phyloP scores from a whole-genome alignment of 35 echinoderm and acorn worm genomes.

The Lytechinus pictus region DNA sequence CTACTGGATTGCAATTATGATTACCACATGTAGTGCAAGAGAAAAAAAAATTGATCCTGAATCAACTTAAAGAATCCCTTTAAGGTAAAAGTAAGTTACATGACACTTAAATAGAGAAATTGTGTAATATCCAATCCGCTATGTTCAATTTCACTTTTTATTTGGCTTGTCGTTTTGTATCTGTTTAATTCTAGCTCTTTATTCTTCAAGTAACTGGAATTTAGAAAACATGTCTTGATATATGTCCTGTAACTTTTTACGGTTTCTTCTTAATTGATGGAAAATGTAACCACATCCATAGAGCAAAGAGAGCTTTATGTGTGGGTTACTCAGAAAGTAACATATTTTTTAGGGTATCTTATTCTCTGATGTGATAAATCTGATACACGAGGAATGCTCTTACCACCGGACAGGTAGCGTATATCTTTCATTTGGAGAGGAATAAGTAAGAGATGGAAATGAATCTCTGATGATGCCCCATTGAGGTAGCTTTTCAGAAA shows the following conservation, averaged over 20 bases:
- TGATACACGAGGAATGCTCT: neutral
- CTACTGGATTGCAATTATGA: too few relatives aligned
- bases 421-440: neutral
- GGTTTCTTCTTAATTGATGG: neutral
- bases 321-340: neutral
- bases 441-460: neutral
- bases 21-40: too few relatives aligned
- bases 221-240: neutral
- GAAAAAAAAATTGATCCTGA: too few relatives aligned
- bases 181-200: neutral
- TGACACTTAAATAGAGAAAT: too few relatives aligned
- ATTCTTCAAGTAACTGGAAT: neutral
- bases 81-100: too few relatives aligned
- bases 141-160: neutral
- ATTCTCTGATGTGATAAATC: conserved; percentile 1
- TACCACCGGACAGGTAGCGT: neutral
- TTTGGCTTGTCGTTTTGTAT: neutral
- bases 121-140: too few relatives aligned
- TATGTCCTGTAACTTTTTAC: neutral
- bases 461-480: neutral
- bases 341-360: neutral
- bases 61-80: too few relatives aligned
- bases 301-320: neutral
- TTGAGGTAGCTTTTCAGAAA: neutral
- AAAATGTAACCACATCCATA: too few relatives aligned